Conservation (phyloP, 2,888 invertebrate genomes). For the Leucophenga montana region DNA sequence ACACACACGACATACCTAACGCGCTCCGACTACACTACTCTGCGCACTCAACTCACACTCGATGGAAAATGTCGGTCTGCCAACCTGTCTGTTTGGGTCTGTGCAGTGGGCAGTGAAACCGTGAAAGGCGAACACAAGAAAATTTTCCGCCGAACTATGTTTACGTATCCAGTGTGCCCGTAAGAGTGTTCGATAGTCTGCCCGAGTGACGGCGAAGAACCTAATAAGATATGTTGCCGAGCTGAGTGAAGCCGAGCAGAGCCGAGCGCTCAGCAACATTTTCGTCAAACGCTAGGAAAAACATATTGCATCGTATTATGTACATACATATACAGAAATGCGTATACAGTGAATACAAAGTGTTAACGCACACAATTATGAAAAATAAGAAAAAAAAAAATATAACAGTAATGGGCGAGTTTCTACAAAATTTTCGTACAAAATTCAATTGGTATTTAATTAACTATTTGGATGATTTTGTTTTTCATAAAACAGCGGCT, state of each 20-base stretch:
- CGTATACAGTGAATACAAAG: too few relatives aligned
- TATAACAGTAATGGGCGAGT: too few relatives aligned
- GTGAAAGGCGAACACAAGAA: too few relatives aligned
- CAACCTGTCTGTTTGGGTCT: not conserved
- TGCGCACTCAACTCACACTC: not conserved
- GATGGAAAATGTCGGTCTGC: not conserved
- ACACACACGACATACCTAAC: too few relatives aligned
- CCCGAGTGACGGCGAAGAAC: constrained; percentile 29
- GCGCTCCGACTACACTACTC: too few relatives aligned
- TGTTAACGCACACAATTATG: too few relatives aligned
- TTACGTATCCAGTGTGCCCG: constrained; percentile 65
- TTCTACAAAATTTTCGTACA: too few relatives aligned
- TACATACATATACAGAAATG: constrained; percentile 18
- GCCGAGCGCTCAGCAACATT: constrained; percentile 3
- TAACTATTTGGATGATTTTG: too few relatives aligned
- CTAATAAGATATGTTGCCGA: not conserved
- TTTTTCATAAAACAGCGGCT: too few relatives aligned
- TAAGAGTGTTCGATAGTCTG: constrained; percentile 51
- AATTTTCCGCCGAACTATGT: constrained; percentile 47
- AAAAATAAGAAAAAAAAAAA: too few relatives aligned
- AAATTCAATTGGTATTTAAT: too few relatives aligned
- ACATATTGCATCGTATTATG: not conserved
- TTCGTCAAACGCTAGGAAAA: not conserved
- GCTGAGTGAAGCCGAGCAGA: too few relatives aligned
- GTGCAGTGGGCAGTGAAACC: constrained; percentile 26